Percentiles rank a stretch among this genome's conserved stretches.
Conservation (phyloP, 2,113 vertebrate species). For the Callaeas wilsoni region DNA sequence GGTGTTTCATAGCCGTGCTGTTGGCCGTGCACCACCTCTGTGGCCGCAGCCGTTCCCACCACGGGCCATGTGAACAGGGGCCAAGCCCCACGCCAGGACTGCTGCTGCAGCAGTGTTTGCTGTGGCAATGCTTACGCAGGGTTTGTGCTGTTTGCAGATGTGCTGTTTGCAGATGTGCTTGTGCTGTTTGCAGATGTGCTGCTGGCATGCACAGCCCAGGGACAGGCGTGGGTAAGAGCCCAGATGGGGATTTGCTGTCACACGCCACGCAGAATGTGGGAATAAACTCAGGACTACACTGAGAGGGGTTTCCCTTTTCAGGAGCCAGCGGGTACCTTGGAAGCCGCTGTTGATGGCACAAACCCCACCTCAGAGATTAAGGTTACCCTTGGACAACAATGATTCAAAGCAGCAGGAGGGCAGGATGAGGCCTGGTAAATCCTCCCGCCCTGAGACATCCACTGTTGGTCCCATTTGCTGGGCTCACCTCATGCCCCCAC, state of each 20-base stretch:
- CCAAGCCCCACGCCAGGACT: neutral
- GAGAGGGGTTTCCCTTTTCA: neutral
- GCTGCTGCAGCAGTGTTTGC: neutral
- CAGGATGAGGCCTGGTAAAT: too few relatives aligned
- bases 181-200: neutral
- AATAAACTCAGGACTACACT: fast-evolving
- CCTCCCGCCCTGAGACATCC: neutral
- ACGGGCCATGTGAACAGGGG: fast-evolving
- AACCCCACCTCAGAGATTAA: fast-evolving
- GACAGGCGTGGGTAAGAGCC: fast-evolving
- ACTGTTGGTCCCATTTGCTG: neutral
- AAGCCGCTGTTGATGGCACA: neutral
- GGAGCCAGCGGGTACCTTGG: fast-evolving
- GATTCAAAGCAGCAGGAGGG: fast-evolving
- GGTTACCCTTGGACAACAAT: neutral
- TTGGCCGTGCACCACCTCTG: fast-evolving
- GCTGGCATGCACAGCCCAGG: neutral
- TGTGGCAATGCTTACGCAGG: neutral
- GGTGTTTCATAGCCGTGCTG: fast-evolving
- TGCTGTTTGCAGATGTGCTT: too few relatives aligned
- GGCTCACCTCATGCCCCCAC: too few relatives aligned
- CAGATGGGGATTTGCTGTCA: fast-evolving
- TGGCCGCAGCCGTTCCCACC: fast-evolving
- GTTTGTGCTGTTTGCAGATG: too few relatives aligned
- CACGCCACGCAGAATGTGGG: fast-evolving